Conservation (phyloP, 2,797 vertebrate species). For the Mionectes olivaceus region DNA sequence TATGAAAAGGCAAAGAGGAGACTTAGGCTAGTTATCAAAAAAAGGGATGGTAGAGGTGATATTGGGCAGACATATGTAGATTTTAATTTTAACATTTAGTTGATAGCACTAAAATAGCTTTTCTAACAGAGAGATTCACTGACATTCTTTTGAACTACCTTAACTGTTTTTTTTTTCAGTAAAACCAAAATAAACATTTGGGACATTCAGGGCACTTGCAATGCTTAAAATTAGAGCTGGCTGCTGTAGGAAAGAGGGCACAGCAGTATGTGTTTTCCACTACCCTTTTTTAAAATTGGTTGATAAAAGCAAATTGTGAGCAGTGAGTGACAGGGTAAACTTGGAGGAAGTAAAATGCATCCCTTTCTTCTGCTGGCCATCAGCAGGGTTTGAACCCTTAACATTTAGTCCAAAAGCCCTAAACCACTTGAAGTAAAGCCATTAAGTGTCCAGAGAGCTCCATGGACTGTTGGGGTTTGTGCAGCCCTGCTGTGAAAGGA, state of each 20-base stretch:
- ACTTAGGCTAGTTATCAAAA: background rate
- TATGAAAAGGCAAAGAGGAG: background rate
- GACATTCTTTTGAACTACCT: background rate
- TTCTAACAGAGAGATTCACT: background rate
- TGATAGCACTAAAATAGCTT: background rate
- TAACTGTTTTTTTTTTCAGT: background rate
- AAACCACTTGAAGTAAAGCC: background rate
- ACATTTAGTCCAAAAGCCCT: background rate
- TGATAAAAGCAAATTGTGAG: background rate
- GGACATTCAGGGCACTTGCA: background rate
- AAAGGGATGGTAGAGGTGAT: background rate
- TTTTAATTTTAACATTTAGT: background rate
- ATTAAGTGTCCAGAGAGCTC: background rate
- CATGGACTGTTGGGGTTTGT: rapidly evolving
- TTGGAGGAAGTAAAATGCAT: background rate
- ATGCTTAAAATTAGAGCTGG: background rate
- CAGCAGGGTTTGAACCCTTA: background rate
- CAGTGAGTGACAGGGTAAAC: background rate
- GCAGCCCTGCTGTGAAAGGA: background rate
- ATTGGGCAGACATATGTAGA: background rate
- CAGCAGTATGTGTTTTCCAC: background rate
- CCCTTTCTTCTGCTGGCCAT: background rate
- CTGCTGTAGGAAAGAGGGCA: background rate
- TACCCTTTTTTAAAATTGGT: background rate
- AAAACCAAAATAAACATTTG: background rate